Base-by-base conservation (phyloP, 2,113 vertebrate species). In the Gasterosteus nipponicus region DNA sequence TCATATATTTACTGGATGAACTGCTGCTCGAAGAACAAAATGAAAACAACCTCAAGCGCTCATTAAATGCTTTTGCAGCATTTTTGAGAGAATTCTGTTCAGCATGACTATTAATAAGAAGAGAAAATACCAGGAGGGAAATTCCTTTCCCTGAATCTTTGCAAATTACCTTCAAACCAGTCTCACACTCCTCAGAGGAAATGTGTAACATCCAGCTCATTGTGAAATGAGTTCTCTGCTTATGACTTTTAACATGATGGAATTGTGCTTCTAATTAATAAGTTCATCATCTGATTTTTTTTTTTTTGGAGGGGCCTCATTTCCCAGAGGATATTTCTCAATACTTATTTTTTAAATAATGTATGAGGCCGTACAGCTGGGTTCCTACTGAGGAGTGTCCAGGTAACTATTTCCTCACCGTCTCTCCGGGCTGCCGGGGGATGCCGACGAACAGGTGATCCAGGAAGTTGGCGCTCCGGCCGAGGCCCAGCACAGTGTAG, bases 401-500 rank as follows among this genome's bases (percentile, higher is more conserved):
- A 8, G 35, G 11, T 64, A 53, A 81, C 44, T 61, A 35, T 74
- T 47, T 73, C 38, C 89, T 91, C 70, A 97, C 98, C 94, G 92
- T 96, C 82, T 95, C 94, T 88, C 96, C 96, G 0, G 90, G 71
- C 33, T 95, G 95, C 33, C 95, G 95, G 51, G 98, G 98, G 82
- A 99, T 99, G 71, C 98, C 98, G 15, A 99, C 98, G 3, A 91
- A 97, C 31, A 99, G 91, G 86, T 98, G 98, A 84, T 99, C 97
- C 0, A 99, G 95, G 92, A 99, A 99, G 91, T 99, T 99, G 69
- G 98, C 97, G 12, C 98, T 99, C 56, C 97, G 96, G 26, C 97
- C 97, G 67, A 99, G 89, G 39, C 98, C 98, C 39, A 99, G 95
- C 33, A 99, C 96, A 0, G 94, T 98, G 93, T 99, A 99, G 7